Percentiles rank a stretch among this genome's conserved stretches.
Conservation (phyloP, 2,888 invertebrate species). For the Anthoptus insignis region DNA sequence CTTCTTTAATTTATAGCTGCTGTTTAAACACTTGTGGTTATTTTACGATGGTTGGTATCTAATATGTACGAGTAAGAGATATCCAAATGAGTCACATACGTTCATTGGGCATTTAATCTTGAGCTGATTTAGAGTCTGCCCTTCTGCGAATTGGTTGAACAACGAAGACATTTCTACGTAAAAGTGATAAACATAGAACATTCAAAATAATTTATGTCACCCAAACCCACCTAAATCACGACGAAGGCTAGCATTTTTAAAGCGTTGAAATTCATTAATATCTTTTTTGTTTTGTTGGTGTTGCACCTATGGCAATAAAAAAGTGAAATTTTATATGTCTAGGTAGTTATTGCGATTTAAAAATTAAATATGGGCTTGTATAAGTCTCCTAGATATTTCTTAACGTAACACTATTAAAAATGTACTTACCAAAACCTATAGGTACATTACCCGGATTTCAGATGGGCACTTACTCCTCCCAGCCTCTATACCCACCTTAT, state of each 20-base stretch:
- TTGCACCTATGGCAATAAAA: too few relatives aligned
- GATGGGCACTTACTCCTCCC: too few relatives aligned
- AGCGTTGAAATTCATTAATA: too few relatives aligned
- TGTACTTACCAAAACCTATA: too few relatives aligned
- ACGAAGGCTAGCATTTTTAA: not conserved
- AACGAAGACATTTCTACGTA: not conserved
- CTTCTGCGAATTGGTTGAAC: not conserved
- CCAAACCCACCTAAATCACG: not conserved
- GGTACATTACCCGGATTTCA: too few relatives aligned
- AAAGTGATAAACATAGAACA: not conserved
- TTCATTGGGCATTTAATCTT: constrained; percentile 1
- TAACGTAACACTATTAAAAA: too few relatives aligned
- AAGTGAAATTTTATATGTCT: too few relatives aligned
- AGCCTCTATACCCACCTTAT: too few relatives aligned
- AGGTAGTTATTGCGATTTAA: too few relatives aligned
- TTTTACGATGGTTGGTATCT: constrained; percentile 57
- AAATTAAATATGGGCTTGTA: too few relatives aligned
- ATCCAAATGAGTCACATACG: constrained; percentile 7
- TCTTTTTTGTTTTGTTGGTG: too few relatives aligned
- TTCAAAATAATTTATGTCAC: not conserved
- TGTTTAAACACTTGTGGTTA: constrained; percentile 58
- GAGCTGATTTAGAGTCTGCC: not conserved
- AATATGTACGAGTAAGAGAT: constrained; percentile 35
- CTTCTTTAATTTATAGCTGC: constrained; percentile 63
- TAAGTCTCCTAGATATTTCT: too few relatives aligned